phyloP scores from a whole-genome alignment of 1,140 invertebrate genomes.

The Cydia fagiglandana region DNA sequence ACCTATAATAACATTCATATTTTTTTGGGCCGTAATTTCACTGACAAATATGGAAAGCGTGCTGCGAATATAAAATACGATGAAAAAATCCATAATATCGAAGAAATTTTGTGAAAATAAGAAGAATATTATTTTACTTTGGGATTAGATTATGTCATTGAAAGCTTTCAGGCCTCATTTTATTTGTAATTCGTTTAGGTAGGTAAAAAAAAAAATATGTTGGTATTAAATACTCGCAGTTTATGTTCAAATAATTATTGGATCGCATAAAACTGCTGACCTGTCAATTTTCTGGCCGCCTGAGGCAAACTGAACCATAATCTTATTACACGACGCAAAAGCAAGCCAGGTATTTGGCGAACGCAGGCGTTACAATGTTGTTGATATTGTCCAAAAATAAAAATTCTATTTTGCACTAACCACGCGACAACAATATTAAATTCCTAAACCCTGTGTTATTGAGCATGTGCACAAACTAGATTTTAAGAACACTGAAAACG shows the following conservation, averaged over 20 bases:
- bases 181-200: background rate
- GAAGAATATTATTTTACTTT: background rate
- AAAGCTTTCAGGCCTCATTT: background rate
- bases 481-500: background rate
- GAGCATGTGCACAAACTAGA: background rate
- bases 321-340: too few relatives aligned
- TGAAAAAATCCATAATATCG: background rate
- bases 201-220: too few relatives aligned
- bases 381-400: too few relatives aligned
- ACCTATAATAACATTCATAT: background rate
- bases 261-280: too few relatives aligned
- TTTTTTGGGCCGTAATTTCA: background rate
- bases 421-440: background rate
- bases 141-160: constrained; percentile 1
- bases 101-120: background rate
- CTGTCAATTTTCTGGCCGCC: too few relatives aligned
- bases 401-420: background rate
- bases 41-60: constrained; percentile 12
- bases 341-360: too few relatives aligned
- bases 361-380: too few relatives aligned
- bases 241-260: too few relatives aligned
- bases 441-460: background rate
- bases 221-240: too few relatives aligned
- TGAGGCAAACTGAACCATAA: too few relatives aligned
- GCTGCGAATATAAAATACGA: background rate